Conservation (phyloP, 37 sponge, comb jelly and placozoan genomes). For the Agelas oroides region DNA sequence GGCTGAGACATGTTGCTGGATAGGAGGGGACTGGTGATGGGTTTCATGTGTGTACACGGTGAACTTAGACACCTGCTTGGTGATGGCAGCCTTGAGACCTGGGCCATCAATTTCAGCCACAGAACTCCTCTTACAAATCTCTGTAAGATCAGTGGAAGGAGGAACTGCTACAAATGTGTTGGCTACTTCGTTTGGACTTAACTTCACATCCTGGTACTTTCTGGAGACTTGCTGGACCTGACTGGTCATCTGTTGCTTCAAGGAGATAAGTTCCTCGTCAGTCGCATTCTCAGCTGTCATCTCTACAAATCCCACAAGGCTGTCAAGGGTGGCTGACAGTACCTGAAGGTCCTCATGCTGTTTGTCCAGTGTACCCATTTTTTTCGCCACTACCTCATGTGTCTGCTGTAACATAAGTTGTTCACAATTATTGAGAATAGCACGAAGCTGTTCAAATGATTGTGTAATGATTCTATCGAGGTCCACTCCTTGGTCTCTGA, state of each 20-base stretch:
- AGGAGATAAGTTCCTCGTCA: too few species aligned
- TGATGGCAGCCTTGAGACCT: conserved; percentile 1
- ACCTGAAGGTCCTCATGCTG: conserved; percentile 1
- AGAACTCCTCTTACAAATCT: not conserved
- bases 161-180: too few species aligned
- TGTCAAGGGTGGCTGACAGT: too few species aligned
- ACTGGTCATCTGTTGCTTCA: not conserved
- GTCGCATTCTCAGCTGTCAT: too few species aligned
- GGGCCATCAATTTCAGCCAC: not conserved
- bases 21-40: too few species aligned
- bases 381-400: not conserved
- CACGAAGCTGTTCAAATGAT: not conserved
- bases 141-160: not conserved
- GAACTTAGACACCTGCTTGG: too few species aligned
- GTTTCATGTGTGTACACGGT: not conserved
- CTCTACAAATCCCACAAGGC: too few species aligned
- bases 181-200: not conserved
- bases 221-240: not conserved
- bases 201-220: not conserved
- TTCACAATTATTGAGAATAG: not conserved
- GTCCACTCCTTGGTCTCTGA: not conserved
- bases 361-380: not conserved
- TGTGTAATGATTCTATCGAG: not conserved
- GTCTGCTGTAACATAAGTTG: not conserved
- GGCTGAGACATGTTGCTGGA: too few species aligned